Evolutionary conservation across 2,797 vertebrate genomes (phyloP), one percentile per base, ranked within the genome.

Genomic region (Novumbra hubbsi): DNA sequence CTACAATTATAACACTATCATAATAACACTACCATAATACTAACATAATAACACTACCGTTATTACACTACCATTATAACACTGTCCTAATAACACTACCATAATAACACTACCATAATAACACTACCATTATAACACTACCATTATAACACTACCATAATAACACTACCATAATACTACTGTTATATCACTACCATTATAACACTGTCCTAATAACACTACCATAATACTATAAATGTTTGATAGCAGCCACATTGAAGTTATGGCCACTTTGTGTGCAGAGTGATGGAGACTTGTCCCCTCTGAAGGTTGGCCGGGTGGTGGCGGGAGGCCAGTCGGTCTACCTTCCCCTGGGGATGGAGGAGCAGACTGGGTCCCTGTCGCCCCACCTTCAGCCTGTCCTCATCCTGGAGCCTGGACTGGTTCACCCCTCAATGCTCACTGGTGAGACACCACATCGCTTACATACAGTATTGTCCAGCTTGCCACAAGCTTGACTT

Each of bases 351-450:
- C 76, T 95, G 28, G 84, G 91, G 82, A 88, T 97, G 85, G 96
- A 99, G 78, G 96, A 98, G 74, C 85, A 94, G 45, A 89, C 92
- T 0, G 87, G 90, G 1, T 68, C 94, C 49, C 81, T 95, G 62
- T 89, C 94, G 52, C 87, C 93, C 27, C 91, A 94, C 73, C 90
- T 98, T 17, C 95, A 95, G 84, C 96, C 96, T 0, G 86, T 99
- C 77, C 94, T 99, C 86, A 96, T 99, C 87, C 92, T 99, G 78
- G 96, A 99, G 77, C 94, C 96, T 0, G 88, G 90, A 60, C 93
- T 95, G 52, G 86, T 94, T 19, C 96, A 94, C 64, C 1, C 94
- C 3, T 94, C 94, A 0, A 87, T 98, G 57, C 91, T 98, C 86
- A 88, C 95, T 0, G 96, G 96, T 98, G 83, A 92, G 94, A 74